Base-by-base conservation (phyloP, 2,888 invertebrate species). In the Trissoscelio sp. region DNA sequence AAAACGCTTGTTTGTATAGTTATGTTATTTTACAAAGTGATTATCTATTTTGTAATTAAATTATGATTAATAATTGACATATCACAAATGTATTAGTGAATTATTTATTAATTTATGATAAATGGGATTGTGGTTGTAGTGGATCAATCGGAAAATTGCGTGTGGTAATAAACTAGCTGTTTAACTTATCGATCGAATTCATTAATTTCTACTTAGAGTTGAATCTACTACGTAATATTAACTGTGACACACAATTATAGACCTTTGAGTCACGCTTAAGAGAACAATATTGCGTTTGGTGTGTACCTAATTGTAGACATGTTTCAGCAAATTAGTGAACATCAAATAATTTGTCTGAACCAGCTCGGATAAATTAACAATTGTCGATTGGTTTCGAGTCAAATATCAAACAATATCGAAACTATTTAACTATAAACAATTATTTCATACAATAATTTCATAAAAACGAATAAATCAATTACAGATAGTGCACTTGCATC, bases 141-240 rank as follows among this genome's bases (percentile, higher is more conserved):
- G 7, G 1, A 16, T 46, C 14, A 18, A 6, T 46, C 18, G 18
- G 18, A 46, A 18, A 46, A 46, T 46, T 4, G 4, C 44, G 1
- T 1, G 14, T 11, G n/a, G 16, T 9, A 46, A 46, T 20, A 16
- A 51, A 51, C 48, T 46, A 16, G 7, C 18, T 4, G 18, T 18
- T 46, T 46, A 46, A 46, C 18, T 46, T 46, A 55, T 73, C 55
- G 44, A 64, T 9, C 20, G 37, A 16, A 37, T 42, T 42, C 55
- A 64, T 44, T 64, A 62, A 55, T 55, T 53, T 64, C 14, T 22
- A 46, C 53, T 55, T 55, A 64, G 53, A 55, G 34, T 28, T 34
- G 22, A 55, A 64, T 22, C 12, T 31, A 73, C 55, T 46, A 55
- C 22, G 20, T 73, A 62, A 64, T 73, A 64, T 73, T 31, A 73